These are phyloP conservation scores for Hydrolagus colliei DNA, from an alignment of 2,797 vertebrate genomes.

Conservation along the genomic window DNA sequence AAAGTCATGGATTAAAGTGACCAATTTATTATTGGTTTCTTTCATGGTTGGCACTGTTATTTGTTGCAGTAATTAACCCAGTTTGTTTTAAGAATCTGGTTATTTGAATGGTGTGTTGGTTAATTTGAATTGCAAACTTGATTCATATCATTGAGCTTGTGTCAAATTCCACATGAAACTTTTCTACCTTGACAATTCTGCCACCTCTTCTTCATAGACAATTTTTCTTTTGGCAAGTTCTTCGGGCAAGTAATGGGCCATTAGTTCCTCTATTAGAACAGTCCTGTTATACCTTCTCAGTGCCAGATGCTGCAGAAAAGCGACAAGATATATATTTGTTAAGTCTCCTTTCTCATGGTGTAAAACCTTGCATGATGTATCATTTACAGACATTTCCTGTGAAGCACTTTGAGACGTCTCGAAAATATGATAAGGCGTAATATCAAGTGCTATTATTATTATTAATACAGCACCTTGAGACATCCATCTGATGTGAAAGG, in stretches of 20 bases:
- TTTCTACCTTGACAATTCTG: slow-evolving; percentile 67
- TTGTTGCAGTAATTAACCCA: neutral
- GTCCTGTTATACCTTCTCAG: slow-evolving; percentile 64
- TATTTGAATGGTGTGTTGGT: neutral
- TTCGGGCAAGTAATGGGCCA: slow-evolving; percentile 64
- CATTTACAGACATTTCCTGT: too few species aligned
- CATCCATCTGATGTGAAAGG: too few species aligned
- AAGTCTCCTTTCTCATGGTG: too few species aligned
- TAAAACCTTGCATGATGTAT: too few species aligned
- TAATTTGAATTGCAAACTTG: neutral
- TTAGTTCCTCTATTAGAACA: slow-evolving; percentile 64
- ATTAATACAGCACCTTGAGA: too few species aligned
- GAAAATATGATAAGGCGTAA: too few species aligned
- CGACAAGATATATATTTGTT: neutral
- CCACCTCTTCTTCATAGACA: slow-evolving; percentile 67
- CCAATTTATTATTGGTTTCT: too few species aligned
- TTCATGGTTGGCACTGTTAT: too few species aligned
- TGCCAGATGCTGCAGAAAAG: slow-evolving; percentile 55
- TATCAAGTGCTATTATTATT: too few species aligned
- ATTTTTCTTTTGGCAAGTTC: slow-evolving; percentile 61
- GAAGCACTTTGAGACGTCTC: too few species aligned
- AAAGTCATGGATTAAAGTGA: too few species aligned
- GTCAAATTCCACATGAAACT: slow-evolving; percentile 30
- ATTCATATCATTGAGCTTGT: too few species aligned
- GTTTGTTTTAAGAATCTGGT: neutral